Evolutionary conservation across 1,140 invertebrate species (phyloP), one percentile per base, ranked within the genome.

Genomic region (Aricia agestis): DNA sequence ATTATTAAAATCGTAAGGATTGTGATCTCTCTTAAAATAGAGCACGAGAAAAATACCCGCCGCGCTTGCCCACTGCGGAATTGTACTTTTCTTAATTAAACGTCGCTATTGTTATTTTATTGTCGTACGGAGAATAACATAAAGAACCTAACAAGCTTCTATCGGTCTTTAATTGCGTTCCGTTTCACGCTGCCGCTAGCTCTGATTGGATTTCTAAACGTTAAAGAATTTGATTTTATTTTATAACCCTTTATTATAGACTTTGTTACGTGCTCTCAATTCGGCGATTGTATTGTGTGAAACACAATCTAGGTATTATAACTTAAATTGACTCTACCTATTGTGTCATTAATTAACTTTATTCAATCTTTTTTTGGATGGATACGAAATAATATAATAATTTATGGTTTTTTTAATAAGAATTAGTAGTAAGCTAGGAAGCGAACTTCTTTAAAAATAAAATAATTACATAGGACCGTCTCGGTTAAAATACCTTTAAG

Each of bases 201-300:
- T 69, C 63, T 73, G 72, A 76, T 76, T 76, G 74, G 74, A 70
- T 74, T 76, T 76, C 69, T 76, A 76, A 73, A 58, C 58, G 61
- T 65, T 63, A 45, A 41, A 69, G 68, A 61, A 69, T 42, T 63
- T 61, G 32, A 63, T 63, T 63, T 19, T 18, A 63, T 63, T 63
- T 63, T 19, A 63, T 70, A 42, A 63, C 9, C 61, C 36, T 70
- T 70, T 70, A 42, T 68, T 68, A 68, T 68, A 11, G 18, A 5
- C 59, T 63, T 63, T 25, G 17, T 63, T 63, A 17, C 11, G 17
- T 63, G 18, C 18, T 63, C 19, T 63, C 10, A 18, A 25, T 59
- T n/a, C 9, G 11, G 13, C 45, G 45, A 52, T 52, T 52, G 45
- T 52, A 52, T 52, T 52, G 11, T 52, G 45, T 13, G 13, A 1